Base-by-base conservation (phyloP, 2,888 invertebrate species). In the Ectropis crepuscularia region DNA sequence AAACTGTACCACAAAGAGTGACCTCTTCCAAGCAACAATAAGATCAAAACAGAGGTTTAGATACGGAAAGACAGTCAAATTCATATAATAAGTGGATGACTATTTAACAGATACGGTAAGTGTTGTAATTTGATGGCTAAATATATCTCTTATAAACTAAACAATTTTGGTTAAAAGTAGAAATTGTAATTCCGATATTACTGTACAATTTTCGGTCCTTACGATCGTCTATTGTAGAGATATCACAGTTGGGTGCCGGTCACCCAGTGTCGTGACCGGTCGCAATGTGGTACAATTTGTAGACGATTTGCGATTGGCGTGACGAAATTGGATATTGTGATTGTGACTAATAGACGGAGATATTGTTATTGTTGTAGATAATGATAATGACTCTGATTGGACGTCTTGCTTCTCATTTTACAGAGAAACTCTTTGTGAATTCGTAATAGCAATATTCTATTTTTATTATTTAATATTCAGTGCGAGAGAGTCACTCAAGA, bases 271-370 rank as follows among this genome's bases (percentile, higher is more conserved):
- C 82, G 79, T 80, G 79, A 79, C 80, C 74, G 61, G 63, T 70
- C 61, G 64, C 68, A 73, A 77, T 71, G 68, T 74, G 74, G 73
- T 77, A 77, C 77, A 74, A 78, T 76, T 80, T 75, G 76, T 78
- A 70, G 74, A 70, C 66, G 71, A 71, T 74, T 73, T 73, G 68
- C 66, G 62, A 51, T 69, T 54, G 68, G 65, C 55, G 60, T 70
- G 65, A 67, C 65, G 61, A 63, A 59, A 62, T 61, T 61, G 64
- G 54, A 63, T 64, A 63, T 53, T 63, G 42, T 62, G 64, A 60
- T 62, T 61, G 53, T 67, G 54, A 61, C 63, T 61, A 63, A 55
- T 63, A 55, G 65, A 64, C 53, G 51, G 12, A 59, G 53, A 53
- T 64, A 60, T 64, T 64, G 64, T 37, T 64, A 59, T 74, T 76